Conservation (phyloP, 2,797 vertebrate genomes). For the Peromyscus nudipes region DNA sequence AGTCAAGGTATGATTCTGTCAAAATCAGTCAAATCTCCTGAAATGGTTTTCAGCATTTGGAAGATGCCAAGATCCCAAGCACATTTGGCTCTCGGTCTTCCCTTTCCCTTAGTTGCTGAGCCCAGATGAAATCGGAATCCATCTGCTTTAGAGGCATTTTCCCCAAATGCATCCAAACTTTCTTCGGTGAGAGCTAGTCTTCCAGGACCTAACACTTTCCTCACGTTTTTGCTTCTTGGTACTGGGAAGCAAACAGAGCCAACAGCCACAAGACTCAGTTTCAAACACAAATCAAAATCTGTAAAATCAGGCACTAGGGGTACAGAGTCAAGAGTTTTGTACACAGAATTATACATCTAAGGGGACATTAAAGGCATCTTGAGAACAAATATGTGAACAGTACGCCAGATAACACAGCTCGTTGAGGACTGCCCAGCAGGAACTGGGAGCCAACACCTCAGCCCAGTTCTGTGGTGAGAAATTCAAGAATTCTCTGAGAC, state of each 20-base stretch:
- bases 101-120: conserved; percentile 57
- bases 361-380: neutral
- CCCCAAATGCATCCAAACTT: conserved; percentile 69
- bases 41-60: conserved; percentile 66
- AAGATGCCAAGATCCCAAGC: conserved; percentile 74
- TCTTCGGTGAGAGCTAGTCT: conserved; percentile 62
- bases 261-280: conserved; percentile 58
- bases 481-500: neutral
- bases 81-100: conserved; percentile 48
- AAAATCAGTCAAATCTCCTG: conserved; percentile 60
- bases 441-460: neutral
- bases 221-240: conserved; percentile 70
- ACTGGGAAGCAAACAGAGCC: conserved; percentile 36
- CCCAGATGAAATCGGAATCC: conserved; percentile 76
- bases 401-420: neutral
- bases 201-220: conserved; percentile 65
- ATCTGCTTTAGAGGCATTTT: conserved; percentile 73
- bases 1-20: conserved; percentile 59
- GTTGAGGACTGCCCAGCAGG: neutral
- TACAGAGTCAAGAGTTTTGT: neutral
- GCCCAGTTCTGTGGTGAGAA: neutral
- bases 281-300: conserved; percentile 42
- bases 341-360: conserved; percentile 27
- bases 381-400: neutral
- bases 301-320: conserved; percentile 12